Evolutionary conservation across 2,113 vertebrate species (phyloP), one percentile per base, ranked within the genome.

Genomic region (Thalassoma bifasciatum): DNA sequence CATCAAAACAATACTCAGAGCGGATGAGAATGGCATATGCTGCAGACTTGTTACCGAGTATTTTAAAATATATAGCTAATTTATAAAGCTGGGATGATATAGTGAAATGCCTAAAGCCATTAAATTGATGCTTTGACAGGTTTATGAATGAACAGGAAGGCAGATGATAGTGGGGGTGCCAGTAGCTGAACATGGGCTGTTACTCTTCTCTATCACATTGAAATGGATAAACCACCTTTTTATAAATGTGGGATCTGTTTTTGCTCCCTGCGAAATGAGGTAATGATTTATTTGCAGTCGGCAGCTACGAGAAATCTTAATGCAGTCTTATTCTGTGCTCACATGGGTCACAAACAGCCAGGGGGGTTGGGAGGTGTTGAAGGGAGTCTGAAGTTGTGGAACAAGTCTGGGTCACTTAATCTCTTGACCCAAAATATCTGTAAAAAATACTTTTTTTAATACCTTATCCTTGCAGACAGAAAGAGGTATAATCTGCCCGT

Each of bases 271-370:
- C 67, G 84, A 88, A 87, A 77, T 37, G 30, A 77, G 73, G 86
- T 82, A 87, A 89, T 89, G 82, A 92, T 90, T 88, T 88, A 88
- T 91, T 80, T 76, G 59, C 50, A 50, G 53, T 69, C 52, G 40
- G 58, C 72, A 53, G 73, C 51, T 52, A 51, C 50, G 50, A 82
- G 78, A 86, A 85, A 77, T 86, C 74, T 83, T 81, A 84, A 83
- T 34, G 8, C 65, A n/a, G 51, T 59, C 56, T 66, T 76, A 76
- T 76, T 83, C 62, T 78, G 77, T 79, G 86, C 87, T 86, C 78
- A 81, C 72, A 62, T 53, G 12, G 46, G 62, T 30, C 12, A 23
- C 79, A 64, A 65, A 81, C 60, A 72, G 72, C 49, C 17, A 38
- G 37, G 51, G 47, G 60, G 22, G 56, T 42, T 47, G 44, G 14